Evolutionary conservation across 1,140 invertebrate species (phyloP).

Genomic region (Euglossa dilemma): DNA sequence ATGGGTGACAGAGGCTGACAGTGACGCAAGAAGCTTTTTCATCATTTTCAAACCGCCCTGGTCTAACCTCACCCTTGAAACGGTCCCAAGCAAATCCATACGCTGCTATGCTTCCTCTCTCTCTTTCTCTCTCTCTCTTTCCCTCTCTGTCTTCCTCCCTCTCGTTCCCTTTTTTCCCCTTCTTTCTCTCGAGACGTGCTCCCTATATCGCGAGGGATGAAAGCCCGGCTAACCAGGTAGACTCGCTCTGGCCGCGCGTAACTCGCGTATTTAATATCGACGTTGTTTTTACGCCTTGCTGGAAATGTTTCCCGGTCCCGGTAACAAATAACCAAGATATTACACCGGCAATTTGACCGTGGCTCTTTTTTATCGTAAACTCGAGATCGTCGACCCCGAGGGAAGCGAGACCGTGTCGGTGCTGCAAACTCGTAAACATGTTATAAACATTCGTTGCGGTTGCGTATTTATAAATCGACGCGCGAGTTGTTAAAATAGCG

Average conservation of each 20-base stretch:
- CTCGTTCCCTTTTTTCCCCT: slow-evolving; percentile 44
- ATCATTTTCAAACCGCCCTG: slow-evolving; percentile 70
- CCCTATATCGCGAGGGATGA: slow-evolving; percentile 43
- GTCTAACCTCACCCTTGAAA: slow-evolving; percentile 65
- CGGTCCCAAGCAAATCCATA: slow-evolving; percentile 67
- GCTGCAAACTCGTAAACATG: not conserved
- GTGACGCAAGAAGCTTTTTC: slow-evolving; percentile 71
- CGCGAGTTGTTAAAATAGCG: not conserved
- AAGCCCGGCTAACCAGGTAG: slow-evolving; percentile 48
- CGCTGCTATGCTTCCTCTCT: slow-evolving; percentile 48
- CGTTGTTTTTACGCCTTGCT: slow-evolving; percentile 26
- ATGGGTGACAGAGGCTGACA: slow-evolving; percentile 63
- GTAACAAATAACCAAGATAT: not conserved
- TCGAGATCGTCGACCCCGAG: not conserved
- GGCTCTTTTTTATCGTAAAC: not conserved
- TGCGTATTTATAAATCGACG: not conserved
- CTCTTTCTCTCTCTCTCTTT: slow-evolving; percentile 21
- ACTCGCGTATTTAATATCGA: slow-evolving; percentile 43
- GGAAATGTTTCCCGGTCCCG: not conserved
- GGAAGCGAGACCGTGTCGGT: not conserved
- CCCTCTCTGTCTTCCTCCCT: not conserved
- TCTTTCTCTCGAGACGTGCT: slow-evolving; percentile 47
- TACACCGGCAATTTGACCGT: not conserved
- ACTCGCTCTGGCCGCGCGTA: slow-evolving; percentile 15
- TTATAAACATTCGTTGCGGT: not conserved